Evolutionary conservation across 2,113 vertebrate species (phyloP), one percentile per base, ranked within the genome.

Genomic region (Siniperca knerii): DNA sequence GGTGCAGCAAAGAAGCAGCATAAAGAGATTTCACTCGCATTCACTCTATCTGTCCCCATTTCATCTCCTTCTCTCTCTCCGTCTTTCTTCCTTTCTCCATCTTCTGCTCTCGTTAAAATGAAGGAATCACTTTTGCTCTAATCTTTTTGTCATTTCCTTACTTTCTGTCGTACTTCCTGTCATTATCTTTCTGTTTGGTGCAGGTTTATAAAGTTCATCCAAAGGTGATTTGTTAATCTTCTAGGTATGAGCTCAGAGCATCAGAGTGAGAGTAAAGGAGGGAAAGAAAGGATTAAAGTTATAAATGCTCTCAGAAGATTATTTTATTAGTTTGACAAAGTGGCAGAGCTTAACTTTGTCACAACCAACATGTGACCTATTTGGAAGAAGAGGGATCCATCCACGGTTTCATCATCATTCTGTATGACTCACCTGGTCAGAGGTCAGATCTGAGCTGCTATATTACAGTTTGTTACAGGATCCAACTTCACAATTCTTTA

Each of bases 151-250:
- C 65, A 58, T 71, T 76, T 77, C 40, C 29, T 82, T 29, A 29
- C 55, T 73, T 70, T 46, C 33, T 25, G 9, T 46, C 44, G 58
- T 58, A 18, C 66, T 50, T n/a, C 67, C 48, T 52, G 21, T 40
- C 35, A 67, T 71, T 29, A 35, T 85, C 74, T 85, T 5, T 62
- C 35, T 37, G 61, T 79, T 76, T 33, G 79, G 10, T 57, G 84
- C 4, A 46, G 60, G 21, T 86, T 91, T 75, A 60, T 80, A 7
- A 87, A 81, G 87, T 92, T 93, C 77, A 76, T 72, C 1, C 6
- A 37, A 46, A 82, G 83, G 82, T 87, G 73, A 84, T 81, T 87
- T 65, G 62, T 64, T 86, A 85, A 92, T 89, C 83, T 64, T 66
- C 64, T 9, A 42, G 44, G 77, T 81, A 13, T 72, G 79, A 86